phyloP scores from a whole-genome alignment of 35 echinoderm and acorn worm species.

The Lytechinus variegatus region DNA sequence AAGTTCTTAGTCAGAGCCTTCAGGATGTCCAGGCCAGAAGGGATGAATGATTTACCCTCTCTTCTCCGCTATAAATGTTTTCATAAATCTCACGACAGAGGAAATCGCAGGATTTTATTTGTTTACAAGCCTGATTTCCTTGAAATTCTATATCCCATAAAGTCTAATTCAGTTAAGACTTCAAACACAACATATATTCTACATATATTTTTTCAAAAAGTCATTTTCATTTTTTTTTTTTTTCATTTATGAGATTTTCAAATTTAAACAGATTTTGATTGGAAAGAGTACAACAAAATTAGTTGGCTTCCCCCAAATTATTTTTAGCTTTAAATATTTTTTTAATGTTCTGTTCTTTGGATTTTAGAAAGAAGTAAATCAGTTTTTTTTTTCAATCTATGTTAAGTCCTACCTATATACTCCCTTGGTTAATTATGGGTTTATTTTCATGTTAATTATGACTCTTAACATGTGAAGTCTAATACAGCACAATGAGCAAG shows the following conservation, averaged over 20 bases:
- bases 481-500: background rate
- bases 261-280: too few species aligned
- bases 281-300: too few species aligned
- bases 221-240: too few species aligned
- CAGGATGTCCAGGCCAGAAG: background rate
- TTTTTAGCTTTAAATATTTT: background rate
- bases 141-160: conserved; percentile 15
- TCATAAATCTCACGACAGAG: background rate
- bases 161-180: background rate
- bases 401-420: too few species aligned
- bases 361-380: too few species aligned
- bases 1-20: background rate
- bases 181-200: background rate
- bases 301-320: background rate
- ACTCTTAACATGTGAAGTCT: background rate
- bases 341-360: too few species aligned
- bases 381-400: too few species aligned
- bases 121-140: conserved; percentile 10
- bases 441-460: background rate
- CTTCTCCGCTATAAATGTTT: background rate
- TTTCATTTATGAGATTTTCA: too few species aligned
- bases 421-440: background rate
- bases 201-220: too few species aligned
- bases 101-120: background rate
- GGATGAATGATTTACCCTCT: background rate